phyloP scores from a whole-genome alignment of 2,113 vertebrate genomes.

The Trichechus manatus region DNA sequence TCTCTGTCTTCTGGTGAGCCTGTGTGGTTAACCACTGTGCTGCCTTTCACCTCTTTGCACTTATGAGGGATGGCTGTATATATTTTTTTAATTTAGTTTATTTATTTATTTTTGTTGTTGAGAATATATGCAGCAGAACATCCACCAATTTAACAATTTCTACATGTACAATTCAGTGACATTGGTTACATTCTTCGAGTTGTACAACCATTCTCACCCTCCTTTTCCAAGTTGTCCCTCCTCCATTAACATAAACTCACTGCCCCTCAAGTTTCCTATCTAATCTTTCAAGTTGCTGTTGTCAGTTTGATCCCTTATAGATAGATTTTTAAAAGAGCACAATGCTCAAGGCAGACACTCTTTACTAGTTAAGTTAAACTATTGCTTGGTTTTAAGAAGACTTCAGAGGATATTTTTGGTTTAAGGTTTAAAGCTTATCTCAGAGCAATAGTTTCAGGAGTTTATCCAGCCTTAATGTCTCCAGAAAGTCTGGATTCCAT shows the following conservation, averaged over 20 bases:
- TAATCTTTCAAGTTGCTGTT: no score
- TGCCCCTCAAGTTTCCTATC: background rate
- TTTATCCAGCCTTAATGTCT: no score
- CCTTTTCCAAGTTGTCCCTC: background rate
- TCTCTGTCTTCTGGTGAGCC: background rate
- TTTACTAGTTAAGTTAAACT: no score
- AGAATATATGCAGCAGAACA: background rate
- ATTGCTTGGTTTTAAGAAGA: background rate
- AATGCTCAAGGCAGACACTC: no score
- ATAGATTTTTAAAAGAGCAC: no score
- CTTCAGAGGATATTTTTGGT: background rate
- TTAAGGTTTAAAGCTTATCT: background rate
- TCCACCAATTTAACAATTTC: background rate
- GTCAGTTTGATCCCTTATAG: no score
- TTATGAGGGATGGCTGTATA: background rate
- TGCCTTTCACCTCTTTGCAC: background rate
- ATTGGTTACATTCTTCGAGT: background rate
- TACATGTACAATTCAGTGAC: background rate
- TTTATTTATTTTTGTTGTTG: background rate
- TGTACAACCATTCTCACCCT: background rate
- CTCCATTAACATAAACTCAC: background rate
- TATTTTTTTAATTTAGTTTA: background rate
- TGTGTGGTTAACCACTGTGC: background rate
- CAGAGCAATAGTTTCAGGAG: background rate
- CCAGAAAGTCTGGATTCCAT: no score